Evolutionary conservation across 2,797 vertebrate species (phyloP).

Genomic region (Acanthiza pusilla): DNA sequence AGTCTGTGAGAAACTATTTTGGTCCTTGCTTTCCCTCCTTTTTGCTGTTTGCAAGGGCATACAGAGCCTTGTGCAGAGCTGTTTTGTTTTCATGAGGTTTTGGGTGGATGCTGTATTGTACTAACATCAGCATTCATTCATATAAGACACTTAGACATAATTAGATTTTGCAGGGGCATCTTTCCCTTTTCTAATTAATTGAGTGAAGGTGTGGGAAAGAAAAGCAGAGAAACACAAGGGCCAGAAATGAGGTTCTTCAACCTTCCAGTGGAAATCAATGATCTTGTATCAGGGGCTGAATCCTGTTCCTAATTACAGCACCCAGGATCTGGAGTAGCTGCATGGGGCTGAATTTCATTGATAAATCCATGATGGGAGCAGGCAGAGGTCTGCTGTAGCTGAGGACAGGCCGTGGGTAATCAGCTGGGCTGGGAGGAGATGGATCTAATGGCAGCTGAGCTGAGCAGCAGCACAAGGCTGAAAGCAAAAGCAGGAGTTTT

Average conservation of each 20-base stretch:
- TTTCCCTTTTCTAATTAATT: not conserved
- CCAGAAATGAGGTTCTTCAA: accelerated
- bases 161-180: not conserved
- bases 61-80: accelerated
- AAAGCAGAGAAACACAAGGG: not conserved
- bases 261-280: not conserved
- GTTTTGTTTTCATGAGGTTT: not conserved
- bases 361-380: accelerated
- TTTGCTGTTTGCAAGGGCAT: accelerated
- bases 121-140: not conserved
- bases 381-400: not conserved
- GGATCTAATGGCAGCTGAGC: not conserved
- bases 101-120: not conserved
- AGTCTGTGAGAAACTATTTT: not conserved
- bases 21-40: not conserved
- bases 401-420: not conserved
- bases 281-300: accelerated
- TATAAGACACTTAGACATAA: not conserved
- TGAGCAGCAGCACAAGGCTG: not conserved
- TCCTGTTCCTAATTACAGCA: not conserved
- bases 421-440: not conserved
- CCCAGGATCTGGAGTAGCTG: not conserved
- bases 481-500: not conserved
- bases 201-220: not conserved
- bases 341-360: not conserved